Evolutionary conservation across 2,113 vertebrate species (phyloP), one percentile per base, ranked within the genome.

Genomic region (Megaleporinus macrocephalus): DNA sequence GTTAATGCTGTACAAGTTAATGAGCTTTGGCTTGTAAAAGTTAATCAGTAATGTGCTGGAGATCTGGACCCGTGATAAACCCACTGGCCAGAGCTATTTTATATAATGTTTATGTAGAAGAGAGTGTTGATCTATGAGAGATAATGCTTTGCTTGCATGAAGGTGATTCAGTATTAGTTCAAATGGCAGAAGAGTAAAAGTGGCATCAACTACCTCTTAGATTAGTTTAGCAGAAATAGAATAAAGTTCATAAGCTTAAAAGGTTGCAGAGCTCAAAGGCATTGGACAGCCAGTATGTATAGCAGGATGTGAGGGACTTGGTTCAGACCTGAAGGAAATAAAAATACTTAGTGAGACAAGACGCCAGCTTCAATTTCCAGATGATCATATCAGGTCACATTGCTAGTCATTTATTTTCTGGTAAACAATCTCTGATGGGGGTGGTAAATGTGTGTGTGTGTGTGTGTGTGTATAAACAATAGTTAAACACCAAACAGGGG

Each of bases 1-100:
- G 53, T 61, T 72, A 14, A 47, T 55, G 4, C 20, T 9, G 20
- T 65, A 14, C 59, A 18, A 55, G 20, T 18, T 49, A 73, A 47
- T 27, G 27, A 53, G 59, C 22, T 33, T 29, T 14, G 26, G 9
- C 27, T 63, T 3, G 51, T 51, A 80, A 63, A 80, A 62, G 78
- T 80, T 63, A 53, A 80, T 36, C 12, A 80, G 29, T 73, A 59
- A 73, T 26, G 5, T 26, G 16, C 26, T 33, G 53, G 2, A 15
- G 36, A 14, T 26, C 14, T 59, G 65, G 24, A 30, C 49, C 14
- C 16, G 75, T 20, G 20, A 78, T 78, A 76, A 75, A 29, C 62
- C 2, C 5, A 53, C 0, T 7, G 16, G 27, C 30, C 7, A 10
- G 55, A 24, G 33, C 55, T 44, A 13, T 61, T 27, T 6, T 41